A percentile compares a stretch with the other conserved stretches of the same genome.
phyloP scores from a whole-genome alignment of 2,888 invertebrate species.

The Pheosia gnoma region DNA sequence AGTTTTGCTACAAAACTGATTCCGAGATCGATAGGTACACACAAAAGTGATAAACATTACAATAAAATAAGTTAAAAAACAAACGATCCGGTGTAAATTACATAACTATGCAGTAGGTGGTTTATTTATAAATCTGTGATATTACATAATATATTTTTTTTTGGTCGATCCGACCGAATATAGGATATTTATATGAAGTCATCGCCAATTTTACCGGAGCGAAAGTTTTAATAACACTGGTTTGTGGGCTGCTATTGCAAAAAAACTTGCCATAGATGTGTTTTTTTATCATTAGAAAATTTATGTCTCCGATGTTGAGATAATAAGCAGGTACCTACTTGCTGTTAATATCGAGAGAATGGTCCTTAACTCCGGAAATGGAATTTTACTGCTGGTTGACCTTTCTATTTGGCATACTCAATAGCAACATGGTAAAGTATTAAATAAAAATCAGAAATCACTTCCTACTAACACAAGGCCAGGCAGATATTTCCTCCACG shows the following conservation, averaged over 20 bases:
- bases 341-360: conserved; percentile 19
- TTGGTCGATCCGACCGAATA: neutral
- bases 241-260: neutral
- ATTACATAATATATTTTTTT: neutral
- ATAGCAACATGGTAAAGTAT: conserved; percentile 46
- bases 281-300: conserved; percentile 15
- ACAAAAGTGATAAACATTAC: too few relatives aligned
- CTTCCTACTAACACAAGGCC: conserved; percentile 59
- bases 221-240: neutral
- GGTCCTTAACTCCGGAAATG: conserved; percentile 52
- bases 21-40: too few relatives aligned
- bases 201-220: neutral
- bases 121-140: neutral
- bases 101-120: too few relatives aligned
- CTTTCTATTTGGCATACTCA: conserved; percentile 56
- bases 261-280: neutral
- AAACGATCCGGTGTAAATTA: too few relatives aligned
- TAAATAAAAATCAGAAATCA: conserved; percentile 49
- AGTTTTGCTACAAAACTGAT: too few relatives aligned
- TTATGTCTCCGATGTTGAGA: conserved; percentile 26
- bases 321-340: conserved; percentile 28
- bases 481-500: conserved; percentile 49
- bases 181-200: neutral
- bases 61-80: too few relatives aligned
- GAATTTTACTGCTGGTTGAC: conserved; percentile 49